Evolutionary conservation across 2,113 vertebrate genomes (phyloP), one percentile per base, ranked within the genome.

Genomic region (Carassius carassius): DNA sequence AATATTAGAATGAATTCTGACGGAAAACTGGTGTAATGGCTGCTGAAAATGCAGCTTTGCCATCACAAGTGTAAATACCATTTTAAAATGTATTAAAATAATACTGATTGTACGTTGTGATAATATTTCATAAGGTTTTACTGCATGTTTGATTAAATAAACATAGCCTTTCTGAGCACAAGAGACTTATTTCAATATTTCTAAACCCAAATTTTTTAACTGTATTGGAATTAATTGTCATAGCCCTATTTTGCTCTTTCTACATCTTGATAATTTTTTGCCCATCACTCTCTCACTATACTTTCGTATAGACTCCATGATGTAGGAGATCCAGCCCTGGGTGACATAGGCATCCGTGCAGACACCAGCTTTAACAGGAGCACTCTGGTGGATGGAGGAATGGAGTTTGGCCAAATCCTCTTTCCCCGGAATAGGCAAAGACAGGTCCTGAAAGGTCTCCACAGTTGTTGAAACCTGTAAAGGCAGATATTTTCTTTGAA

Each of bases 331-430:
- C 98, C 98, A 99, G 88, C 98, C 96, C 87, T 99, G 98, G 0
- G 97, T 92, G 12, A 92, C 89, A 0, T 98, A 99, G 78, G 89
- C 93, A 88, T 99, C 98, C 0, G 96, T 94, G 23, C 96, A 98
- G 8, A 96, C 72, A 0, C 96, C 97, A 0, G 96, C 92, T 92
- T 99, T 99, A 58, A 95, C 92, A 0, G 98, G 96, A 73, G 95
- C 92, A 0, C 96, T 98, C 90, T 99, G 97, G 89, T 99, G 98
- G 87, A 99, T 98, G 91, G 98, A 97, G 0, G 97, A 98, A 88
- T 99, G 98, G 21, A 99, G 96, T 89, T 98, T 99, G 63, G 98
- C 98, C 91, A 99, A 90, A 91, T 99, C 98, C 82, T 99, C 98
- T 91, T 99, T 99, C n/a, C 98, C 97, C 0, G 98, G 98, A 89